Conservation (phyloP, 92 coral and sea anemone species). For the Anthopleura xanthogrammica region DNA sequence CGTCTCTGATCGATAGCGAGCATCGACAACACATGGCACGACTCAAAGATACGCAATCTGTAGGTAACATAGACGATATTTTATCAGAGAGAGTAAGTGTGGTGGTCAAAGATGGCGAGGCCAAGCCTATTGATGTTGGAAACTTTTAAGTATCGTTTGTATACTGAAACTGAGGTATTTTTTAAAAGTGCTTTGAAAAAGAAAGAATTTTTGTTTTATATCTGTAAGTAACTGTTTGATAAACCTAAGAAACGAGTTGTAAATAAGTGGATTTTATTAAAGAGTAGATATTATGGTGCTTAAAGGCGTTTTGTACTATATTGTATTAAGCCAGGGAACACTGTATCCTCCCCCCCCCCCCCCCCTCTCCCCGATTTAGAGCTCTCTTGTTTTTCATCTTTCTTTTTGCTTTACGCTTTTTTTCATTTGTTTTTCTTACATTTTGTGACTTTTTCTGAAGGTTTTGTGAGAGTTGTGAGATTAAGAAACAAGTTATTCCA, state of each 20-base stretch:
- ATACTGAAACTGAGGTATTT: background rate
- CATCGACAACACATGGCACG: slow-evolving; percentile 20
- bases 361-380: too few species aligned
- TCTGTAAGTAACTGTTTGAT: background rate
- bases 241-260: background rate
- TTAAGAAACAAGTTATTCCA: too few species aligned
- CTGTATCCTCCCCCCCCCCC: too few species aligned
- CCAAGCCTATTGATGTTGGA: slow-evolving; percentile 28
- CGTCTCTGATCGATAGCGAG: slow-evolving; percentile 64
- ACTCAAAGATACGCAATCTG: slow-evolving; percentile 6
- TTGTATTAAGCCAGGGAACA: background rate
- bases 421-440: too few species aligned
- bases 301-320: background rate
- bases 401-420: too few species aligned
- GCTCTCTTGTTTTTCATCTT: too few species aligned
- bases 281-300: background rate
- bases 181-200: background rate
- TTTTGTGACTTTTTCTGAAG: too few species aligned
- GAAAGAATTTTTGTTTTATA: background rate
- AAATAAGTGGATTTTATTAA: background rate
- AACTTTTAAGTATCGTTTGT: background rate
- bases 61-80: background rate
- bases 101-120: slow-evolving; percentile 5
- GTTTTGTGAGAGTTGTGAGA: too few species aligned
- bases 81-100: slow-evolving; percentile 16